Conservation (phyloP, 2,113 vertebrate species). For the Oreochromis aureus region DNA sequence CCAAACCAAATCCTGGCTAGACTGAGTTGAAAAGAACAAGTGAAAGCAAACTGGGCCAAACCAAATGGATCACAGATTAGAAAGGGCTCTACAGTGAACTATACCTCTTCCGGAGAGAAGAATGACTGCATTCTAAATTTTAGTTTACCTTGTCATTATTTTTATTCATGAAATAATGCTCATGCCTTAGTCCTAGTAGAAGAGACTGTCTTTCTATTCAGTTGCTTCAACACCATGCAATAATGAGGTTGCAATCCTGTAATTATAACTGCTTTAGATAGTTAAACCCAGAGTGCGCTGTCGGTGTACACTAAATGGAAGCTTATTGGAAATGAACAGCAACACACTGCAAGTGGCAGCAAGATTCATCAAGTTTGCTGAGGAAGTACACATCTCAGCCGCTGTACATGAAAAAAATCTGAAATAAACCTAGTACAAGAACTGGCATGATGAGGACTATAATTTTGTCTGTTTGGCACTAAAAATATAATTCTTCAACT, state of each 20-base stretch:
- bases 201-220: background rate
- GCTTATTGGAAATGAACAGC: background rate
- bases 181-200: background rate
- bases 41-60: slow-evolving; percentile 38
- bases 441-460: background rate
- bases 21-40: slow-evolving; percentile 40
- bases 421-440: background rate
- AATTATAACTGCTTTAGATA: background rate
- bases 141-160: background rate
- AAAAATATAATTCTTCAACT: background rate
- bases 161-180: background rate
- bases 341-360: background rate
- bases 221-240: background rate
- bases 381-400: background rate
- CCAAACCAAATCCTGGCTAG: slow-evolving; percentile 46
- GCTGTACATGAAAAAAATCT: background rate
- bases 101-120: background rate
- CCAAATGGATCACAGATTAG: slow-evolving; percentile 32
- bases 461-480: background rate
- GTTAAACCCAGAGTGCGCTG: background rate
- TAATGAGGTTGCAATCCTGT: background rate
- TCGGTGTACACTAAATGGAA: background rate
- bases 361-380: background rate
- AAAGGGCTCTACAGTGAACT: background rate
- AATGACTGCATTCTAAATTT: background rate